phyloP scores from a whole-genome alignment of 2,797 vertebrate species.

The Dermochelys coriacea region DNA sequence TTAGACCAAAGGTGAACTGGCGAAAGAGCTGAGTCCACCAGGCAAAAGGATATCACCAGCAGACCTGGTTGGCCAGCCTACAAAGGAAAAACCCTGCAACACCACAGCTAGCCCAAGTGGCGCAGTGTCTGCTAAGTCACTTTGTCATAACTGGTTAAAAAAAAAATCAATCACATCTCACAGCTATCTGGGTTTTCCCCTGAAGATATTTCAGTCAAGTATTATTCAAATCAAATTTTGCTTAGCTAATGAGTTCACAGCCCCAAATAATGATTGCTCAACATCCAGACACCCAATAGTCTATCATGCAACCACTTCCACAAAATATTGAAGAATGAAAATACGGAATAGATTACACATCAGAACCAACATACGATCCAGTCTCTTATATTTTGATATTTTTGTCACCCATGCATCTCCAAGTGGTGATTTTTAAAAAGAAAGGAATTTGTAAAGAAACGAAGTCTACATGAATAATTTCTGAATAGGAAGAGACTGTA shows the following conservation, averaged over 20 bases:
- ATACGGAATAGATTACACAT: background rate
- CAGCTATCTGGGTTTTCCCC: conserved; percentile 51
- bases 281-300: background rate
- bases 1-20: background rate
- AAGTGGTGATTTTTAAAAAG: background rate
- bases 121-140: background rate
- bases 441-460: background rate
- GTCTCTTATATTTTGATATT: no score
- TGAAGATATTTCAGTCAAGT: conserved; percentile 24
- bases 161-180: conserved; percentile 11
- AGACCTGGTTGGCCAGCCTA: background rate
- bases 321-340: background rate
- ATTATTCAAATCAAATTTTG: conserved; percentile 16
- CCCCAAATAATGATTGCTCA: background rate
- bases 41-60: background rate
- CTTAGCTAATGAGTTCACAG: background rate
- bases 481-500: background rate
- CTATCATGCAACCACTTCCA: background rate
- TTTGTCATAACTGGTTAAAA: background rate
- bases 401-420: background rate
- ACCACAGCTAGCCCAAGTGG: background rate
- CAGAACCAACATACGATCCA: background rate
- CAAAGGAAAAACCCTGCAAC: background rate
- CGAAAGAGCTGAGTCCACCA: background rate
- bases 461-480: background rate